A percentile compares a stretch with the other conserved stretches of the same genome.
phyloP scores from a whole-genome alignment of 2,888 invertebrate species.

The Tenthredo livida region DNA sequence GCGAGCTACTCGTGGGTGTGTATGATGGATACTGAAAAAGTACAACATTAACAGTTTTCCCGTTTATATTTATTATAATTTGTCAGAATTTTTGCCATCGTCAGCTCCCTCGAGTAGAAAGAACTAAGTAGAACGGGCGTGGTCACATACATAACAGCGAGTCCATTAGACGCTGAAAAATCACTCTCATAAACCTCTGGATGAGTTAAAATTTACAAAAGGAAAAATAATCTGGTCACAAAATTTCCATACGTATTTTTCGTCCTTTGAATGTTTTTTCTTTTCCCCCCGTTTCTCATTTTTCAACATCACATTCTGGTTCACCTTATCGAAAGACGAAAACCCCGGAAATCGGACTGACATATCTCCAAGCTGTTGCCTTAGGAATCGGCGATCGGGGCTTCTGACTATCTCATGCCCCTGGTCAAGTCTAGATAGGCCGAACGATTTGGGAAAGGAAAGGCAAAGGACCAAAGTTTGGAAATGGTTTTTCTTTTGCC shows the following conservation, averaged over 20 bases:
- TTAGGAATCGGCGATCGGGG: not conserved
- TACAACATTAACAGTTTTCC: constrained; percentile 37
- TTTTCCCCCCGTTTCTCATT: not conserved
- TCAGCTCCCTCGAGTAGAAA: not conserved
- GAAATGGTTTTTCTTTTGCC: not conserved
- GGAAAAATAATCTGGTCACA: not conserved
- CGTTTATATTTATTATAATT: constrained; percentile 34
- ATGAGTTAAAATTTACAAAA: not conserved
- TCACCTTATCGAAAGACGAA: not conserved
- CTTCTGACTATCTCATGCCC: not conserved
- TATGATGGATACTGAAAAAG: constrained; percentile 46
- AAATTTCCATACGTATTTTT: not conserved
- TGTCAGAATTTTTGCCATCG: constrained; percentile 30
- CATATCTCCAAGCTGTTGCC: constrained; percentile 6
- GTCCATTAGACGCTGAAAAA: constrained; percentile 3
- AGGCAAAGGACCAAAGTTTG: not conserved
- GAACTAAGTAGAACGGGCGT: not conserved
- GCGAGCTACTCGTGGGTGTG: constrained; percentile 19
- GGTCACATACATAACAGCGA: not conserved
- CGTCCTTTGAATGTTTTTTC: not conserved
- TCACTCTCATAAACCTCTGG: not conserved
- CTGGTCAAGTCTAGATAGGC: not conserved
- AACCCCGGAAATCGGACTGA: not conserved
- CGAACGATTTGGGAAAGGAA: not conserved
- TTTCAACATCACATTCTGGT: not conserved